Conservation (phyloP, 2,113 vertebrate species). For the Saguinus imperator region DNA sequence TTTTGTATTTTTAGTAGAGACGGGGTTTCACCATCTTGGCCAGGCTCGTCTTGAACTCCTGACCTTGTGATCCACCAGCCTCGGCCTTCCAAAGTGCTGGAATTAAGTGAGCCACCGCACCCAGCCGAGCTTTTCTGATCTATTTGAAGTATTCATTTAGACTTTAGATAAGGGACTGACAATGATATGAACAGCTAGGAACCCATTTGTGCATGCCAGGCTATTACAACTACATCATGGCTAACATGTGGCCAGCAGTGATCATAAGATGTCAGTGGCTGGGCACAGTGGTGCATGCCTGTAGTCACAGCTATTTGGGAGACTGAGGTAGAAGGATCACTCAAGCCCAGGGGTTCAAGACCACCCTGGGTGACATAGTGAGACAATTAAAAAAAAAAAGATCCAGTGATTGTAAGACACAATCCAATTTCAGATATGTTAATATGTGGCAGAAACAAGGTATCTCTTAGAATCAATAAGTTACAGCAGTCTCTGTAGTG, state of each 20-base stretch:
- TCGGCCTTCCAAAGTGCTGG: no score
- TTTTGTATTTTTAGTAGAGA: no score
- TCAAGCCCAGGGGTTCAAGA: no score
- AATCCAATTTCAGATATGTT: slow-evolving; percentile 44
- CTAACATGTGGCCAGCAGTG: slow-evolving; percentile 54
- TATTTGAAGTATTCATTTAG: background rate
- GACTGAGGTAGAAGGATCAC: no score
- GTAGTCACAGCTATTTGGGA: no score
- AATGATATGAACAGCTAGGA: slow-evolving; percentile 32
- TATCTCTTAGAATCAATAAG: background rate
- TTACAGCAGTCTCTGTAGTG: background rate
- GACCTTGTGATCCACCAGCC: no score
- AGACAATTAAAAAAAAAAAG: background rate
- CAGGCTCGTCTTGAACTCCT: no score
- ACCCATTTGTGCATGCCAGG: slow-evolving; percentile 10
- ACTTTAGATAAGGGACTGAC: background rate
- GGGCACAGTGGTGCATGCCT: no score
- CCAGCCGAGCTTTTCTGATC: background rate
- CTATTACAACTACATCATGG: slow-evolving; percentile 1
- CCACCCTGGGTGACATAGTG: no score
- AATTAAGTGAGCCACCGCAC: no score
- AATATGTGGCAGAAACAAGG: background rate
- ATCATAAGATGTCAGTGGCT: background rate
- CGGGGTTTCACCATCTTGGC: no score
- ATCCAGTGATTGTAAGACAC: background rate